Conservation (phyloP, 1,140 invertebrate species). For the Monomorium pharaonis region DNA sequence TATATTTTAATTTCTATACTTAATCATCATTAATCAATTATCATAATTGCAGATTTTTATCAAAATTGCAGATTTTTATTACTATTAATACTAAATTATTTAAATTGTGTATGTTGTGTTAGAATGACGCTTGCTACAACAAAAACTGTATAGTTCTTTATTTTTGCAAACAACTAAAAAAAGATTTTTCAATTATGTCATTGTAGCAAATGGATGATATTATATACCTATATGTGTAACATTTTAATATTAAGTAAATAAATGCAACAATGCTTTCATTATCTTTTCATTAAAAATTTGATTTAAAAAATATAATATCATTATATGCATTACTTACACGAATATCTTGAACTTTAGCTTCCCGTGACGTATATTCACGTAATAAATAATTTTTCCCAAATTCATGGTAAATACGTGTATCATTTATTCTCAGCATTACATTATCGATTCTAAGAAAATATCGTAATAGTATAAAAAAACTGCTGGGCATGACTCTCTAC, state of each 20-base stretch:
- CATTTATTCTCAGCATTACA: slow-evolving; percentile 95
- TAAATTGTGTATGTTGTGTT: too few species aligned
- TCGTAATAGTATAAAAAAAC: slow-evolving; percentile 96
- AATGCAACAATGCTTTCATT: not conserved
- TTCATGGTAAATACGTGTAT: slow-evolving; percentile 97
- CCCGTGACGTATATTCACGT: slow-evolving; percentile 91
- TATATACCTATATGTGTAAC: too few species aligned
- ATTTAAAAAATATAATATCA: not conserved
- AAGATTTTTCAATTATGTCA: too few species aligned
- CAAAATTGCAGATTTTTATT: not conserved
- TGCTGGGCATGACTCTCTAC: slow-evolving; percentile 97
- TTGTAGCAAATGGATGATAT: too few species aligned
- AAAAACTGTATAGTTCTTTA: too few species aligned
- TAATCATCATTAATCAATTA: not conserved
- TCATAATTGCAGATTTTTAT: not conserved
- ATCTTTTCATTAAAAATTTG: not conserved
- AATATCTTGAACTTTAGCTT: slow-evolving; percentile 89
- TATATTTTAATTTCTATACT: slow-evolving; percentile 23
- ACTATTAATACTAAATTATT: not conserved
- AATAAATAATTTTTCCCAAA: slow-evolving; percentile 90
- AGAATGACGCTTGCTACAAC: too few species aligned
- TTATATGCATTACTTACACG: slow-evolving; percentile 75
- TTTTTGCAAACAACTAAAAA: too few species aligned
- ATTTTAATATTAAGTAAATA: not conserved
- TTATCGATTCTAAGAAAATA: slow-evolving; percentile 98